Base-by-base conservation (phyloP, 2,888 invertebrate species). In the Vanessa cardui region DNA sequence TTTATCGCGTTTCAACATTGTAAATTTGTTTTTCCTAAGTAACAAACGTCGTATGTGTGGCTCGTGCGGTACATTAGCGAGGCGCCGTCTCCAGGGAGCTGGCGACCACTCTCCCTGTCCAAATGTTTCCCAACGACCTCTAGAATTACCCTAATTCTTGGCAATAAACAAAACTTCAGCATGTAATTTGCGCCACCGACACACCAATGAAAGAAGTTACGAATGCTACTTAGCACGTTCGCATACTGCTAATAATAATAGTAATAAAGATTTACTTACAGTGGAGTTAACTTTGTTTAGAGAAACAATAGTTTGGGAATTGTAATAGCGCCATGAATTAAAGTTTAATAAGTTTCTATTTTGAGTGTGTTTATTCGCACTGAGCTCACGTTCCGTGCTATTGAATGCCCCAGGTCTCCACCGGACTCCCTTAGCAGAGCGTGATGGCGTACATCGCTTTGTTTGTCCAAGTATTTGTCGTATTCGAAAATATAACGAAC, bases 101-200 rank as follows among this genome's bases (percentile, higher is more conserved):
- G 45, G 16, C 62, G 69, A 60, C 69, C 66, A 63, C 63, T 63
- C 56, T 46, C 60, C 8, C 15, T 33, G 56, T 60, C 44, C 64
- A 54, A 63, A 69, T 66, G 59, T 66, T 64, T 54, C 46, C 60
- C 18, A 66, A 60, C 66, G 44, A 56, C 52, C 59, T 58, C 66
- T 58, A 31, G 47, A 63, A 63, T 69, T 63, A 60, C 66, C 46
- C 62, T 61, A 63, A 67, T 49, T 61, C 47, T 60, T n/a, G 58
- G 69, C 31, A 54, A 59, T 66, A 69, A 69, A 69, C 69, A 62
- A 62, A 66, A 69, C 52, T 69, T 62, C 58, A 21, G 33, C 45
- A 63, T 70, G 66, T 70, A 63, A 69, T 66, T 59, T 49, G 46
- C 45, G 58, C 63, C 69, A 67, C 66, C 67, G 61, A 59, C 39